Evolutionary conservation across 2,888 invertebrate species (phyloP), one percentile per base, ranked within the genome.

Genomic region (Autographa gamma): DNA sequence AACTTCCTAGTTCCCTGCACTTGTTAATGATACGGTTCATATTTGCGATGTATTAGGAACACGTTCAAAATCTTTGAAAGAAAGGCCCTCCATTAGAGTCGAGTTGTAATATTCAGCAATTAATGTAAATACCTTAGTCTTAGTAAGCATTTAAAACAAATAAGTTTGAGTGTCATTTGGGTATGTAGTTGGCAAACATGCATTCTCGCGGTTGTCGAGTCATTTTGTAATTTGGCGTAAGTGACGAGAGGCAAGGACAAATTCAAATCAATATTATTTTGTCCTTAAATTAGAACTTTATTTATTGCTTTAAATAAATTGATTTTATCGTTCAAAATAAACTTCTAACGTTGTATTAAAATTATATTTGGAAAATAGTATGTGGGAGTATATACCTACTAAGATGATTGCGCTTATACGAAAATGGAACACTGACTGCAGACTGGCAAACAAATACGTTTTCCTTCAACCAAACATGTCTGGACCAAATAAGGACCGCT

Each of bases 131-230:
- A 79, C 77, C 75, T 81, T 76, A 80, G 75, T 70, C 69, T 81
- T 84, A 66, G 79, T 72, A 83, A 84, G 78, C 79, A 76, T 80
- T 82, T 81, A 74, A 83, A 84, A 86, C 86, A 85, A 89, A 89
- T 89, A 85, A 85, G 85, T 89, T 88, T 88, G 74, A 76, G 79
- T 90, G 89, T 91, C 89, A 87, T 89, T 89, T 88, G 87, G 85
- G 90, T 89, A 87, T 87, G 88, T 85, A 80, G 89, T 91, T 91
- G 90, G 92, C 91, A 92, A 91, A 89, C 90, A 92, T 90, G 90
- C 83, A 81, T 85, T 86, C 84, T 83, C 84, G 80, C 79, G 85
- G 84, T 82, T 87, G 88, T 85, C 90, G 90, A 90, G 89, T 93
- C 90, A 90, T 89, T 85, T 85, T 88, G 83, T 76, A 76, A 66